phyloP scores from a whole-genome alignment of 2,113 vertebrate genomes.

The Solea solea region DNA sequence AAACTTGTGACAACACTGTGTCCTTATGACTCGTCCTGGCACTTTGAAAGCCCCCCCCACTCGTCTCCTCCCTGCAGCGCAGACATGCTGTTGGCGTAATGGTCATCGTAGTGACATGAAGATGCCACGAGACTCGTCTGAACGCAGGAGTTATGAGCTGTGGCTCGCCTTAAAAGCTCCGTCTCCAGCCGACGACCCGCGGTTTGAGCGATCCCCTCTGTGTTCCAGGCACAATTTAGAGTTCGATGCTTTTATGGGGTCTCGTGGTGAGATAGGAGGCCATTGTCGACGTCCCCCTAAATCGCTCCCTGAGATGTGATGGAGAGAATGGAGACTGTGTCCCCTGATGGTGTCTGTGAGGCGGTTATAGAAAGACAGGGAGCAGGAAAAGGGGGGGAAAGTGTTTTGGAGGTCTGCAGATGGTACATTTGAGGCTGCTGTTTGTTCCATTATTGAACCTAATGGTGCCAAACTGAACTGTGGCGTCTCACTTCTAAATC shows the following conservation, averaged over 20 bases:
- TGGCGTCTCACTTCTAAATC: conserved; percentile 61
- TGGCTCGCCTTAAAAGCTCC: conserved; percentile 59
- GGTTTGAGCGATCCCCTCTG: conserved; percentile 54
- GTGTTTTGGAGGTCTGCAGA: conserved; percentile 66
- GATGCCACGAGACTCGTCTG: conserved; percentile 43
- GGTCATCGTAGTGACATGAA: conserved; percentile 51
- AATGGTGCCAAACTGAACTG: conserved; percentile 63
- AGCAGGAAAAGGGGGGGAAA: conserved; percentile 45
- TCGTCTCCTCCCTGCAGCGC: conserved; percentile 6
- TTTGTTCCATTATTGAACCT: conserved; percentile 70
- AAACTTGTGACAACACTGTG: background rate
- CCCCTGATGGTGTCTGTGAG: conserved; percentile 68
- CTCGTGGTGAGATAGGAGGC: conserved; percentile 69
- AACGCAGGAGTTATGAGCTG: conserved; percentile 66
- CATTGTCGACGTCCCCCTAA: conserved; percentile 67
- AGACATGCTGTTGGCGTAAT: conserved; percentile 50
- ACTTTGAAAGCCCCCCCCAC: conserved; percentile 16
- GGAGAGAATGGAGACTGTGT: conserved; percentile 71
- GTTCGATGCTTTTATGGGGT: conserved; percentile 66
- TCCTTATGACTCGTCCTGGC: conserved; percentile 35
- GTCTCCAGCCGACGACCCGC: conserved; percentile 36
- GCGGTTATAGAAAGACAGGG: conserved; percentile 57
- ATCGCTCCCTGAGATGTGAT: conserved; percentile 67
- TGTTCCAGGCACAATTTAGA: conserved; percentile 65
- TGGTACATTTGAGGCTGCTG: conserved; percentile 64